Conservation (phyloP, 1,140 invertebrate genomes). For the Holcopasites calliopsidis region DNA sequence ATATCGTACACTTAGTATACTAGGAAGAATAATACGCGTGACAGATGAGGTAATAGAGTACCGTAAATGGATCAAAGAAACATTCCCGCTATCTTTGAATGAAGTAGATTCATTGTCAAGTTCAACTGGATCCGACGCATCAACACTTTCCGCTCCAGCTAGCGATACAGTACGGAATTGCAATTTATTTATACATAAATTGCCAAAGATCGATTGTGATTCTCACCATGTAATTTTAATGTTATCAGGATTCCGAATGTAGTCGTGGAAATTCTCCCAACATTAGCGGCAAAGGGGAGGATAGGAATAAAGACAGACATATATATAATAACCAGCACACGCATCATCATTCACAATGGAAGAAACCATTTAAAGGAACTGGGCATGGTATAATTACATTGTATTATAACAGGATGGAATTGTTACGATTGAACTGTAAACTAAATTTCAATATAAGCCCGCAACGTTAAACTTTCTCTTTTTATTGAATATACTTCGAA, state of each 20-base stretch:
- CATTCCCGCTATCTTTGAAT: conserved; percentile 77
- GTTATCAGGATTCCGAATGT: conserved; percentile 77
- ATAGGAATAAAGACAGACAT: conserved; percentile 74
- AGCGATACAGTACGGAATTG: conserved; percentile 74
- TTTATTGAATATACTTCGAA: conserved; percentile 47
- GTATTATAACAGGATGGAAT: too few relatives aligned
- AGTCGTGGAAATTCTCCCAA: conserved; percentile 79
- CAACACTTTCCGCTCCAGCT: conserved; percentile 77
- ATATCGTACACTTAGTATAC: conserved; percentile 82
- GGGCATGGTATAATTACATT: conserved; percentile 69
- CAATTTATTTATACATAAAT: background rate
- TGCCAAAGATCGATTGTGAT: background rate
- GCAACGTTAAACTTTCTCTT: conserved; percentile 12
- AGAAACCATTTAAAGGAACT: conserved; percentile 74
- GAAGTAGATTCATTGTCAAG: conserved; percentile 77
- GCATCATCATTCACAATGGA: conserved; percentile 73
- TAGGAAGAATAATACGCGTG: conserved; percentile 94
- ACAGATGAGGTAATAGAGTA: conserved; percentile 97
- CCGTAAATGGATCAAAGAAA: conserved; percentile 87
- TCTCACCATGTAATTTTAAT: conserved; percentile 23
- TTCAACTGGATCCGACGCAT: conserved; percentile 78
- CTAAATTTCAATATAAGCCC: too few relatives aligned
- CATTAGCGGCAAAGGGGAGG: conserved; percentile 72
- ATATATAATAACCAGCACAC: conserved; percentile 73
- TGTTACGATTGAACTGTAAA: too few relatives aligned